Conservation (phyloP, 1,140 invertebrate species). For the Manduca sexta region DNA sequence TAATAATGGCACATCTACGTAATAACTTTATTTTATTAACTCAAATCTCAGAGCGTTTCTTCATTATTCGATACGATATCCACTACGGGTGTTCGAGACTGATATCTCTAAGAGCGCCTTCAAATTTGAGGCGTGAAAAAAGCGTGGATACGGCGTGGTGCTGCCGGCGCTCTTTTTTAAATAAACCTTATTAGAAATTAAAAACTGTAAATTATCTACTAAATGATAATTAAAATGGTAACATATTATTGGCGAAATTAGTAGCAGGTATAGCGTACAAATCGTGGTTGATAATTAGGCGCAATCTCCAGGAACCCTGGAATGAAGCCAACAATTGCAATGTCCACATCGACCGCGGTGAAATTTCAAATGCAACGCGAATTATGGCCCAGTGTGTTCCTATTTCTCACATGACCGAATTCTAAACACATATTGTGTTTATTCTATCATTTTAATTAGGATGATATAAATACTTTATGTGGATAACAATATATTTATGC, state of each 20-base stretch:
- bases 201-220: neutral
- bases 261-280: neutral
- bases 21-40: too few species aligned
- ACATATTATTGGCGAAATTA: neutral
- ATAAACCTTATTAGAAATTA: neutral
- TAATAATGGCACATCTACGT: too few species aligned
- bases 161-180: neutral
- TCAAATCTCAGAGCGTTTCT: too few species aligned
- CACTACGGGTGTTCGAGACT: too few species aligned
- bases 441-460: too few species aligned
- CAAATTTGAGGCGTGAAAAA: neutral
- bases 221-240: neutral
- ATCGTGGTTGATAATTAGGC: conserved; percentile 13
- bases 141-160: neutral
- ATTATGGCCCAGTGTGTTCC: neutral
- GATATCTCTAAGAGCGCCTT: neutral
- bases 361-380: conserved; percentile 10
- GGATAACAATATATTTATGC: too few species aligned
- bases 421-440: neutral
- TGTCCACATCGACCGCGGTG: conserved; percentile 2
- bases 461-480: too few species aligned
- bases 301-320: conserved; percentile 12
- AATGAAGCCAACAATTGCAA: conserved; percentile 11
- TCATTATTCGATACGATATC: too few species aligned
- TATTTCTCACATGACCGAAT: neutral